Evolutionary conservation across 2,888 invertebrate genomes (phyloP).

Genomic region (Prosopocoilus inquinatus): DNA sequence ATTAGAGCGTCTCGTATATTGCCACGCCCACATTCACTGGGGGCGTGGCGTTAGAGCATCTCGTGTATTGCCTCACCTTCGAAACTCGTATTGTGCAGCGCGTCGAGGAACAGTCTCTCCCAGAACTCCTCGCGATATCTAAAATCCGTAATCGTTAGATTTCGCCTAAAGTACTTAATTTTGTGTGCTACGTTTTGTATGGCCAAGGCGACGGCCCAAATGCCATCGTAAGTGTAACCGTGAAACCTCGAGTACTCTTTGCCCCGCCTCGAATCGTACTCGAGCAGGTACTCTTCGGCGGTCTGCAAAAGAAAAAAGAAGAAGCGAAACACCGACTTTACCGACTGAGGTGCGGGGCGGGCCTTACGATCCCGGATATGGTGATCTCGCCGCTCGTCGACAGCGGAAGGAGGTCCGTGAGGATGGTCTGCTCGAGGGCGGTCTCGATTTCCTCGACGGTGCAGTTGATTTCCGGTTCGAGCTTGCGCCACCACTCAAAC

Average conservation of each 20-base stretch:
- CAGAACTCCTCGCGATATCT: conserved; percentile 81
- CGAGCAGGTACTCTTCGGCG: conserved; percentile 80
- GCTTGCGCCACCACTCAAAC: conserved; percentile 69
- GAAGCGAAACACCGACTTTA: neutral
- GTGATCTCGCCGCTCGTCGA: conserved; percentile 85
- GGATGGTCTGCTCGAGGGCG: conserved; percentile 83
- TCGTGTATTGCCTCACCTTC: too few species aligned
- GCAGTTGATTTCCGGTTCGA: conserved; percentile 63
- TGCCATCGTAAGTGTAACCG: conserved; percentile 97
- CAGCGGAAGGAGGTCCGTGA: conserved; percentile 83
- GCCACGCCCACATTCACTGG: too few species aligned
- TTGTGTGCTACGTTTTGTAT: conserved; percentile 85
- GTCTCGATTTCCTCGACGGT: conserved; percentile 68
- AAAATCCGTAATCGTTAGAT: conserved; percentile 79
- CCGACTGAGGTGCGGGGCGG: conserved; percentile 24
- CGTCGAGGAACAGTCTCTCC: conserved; percentile 84
- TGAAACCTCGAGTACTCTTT: conserved; percentile 90
- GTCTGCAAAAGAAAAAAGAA: conserved; percentile 60
- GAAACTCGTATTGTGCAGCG: conserved; percentile 88
- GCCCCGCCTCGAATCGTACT: conserved; percentile 80
- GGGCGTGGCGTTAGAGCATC: too few species aligned
- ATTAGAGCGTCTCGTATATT: too few species aligned
- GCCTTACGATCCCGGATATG: conserved; percentile 83
- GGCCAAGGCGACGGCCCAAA: conserved; percentile 96
- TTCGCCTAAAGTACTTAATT: conserved; percentile 61